These are phyloP conservation scores for Trissoscelio sp. DNA, from an alignment of 2,888 invertebrate genomes.

Conservation along the genomic window DNA sequence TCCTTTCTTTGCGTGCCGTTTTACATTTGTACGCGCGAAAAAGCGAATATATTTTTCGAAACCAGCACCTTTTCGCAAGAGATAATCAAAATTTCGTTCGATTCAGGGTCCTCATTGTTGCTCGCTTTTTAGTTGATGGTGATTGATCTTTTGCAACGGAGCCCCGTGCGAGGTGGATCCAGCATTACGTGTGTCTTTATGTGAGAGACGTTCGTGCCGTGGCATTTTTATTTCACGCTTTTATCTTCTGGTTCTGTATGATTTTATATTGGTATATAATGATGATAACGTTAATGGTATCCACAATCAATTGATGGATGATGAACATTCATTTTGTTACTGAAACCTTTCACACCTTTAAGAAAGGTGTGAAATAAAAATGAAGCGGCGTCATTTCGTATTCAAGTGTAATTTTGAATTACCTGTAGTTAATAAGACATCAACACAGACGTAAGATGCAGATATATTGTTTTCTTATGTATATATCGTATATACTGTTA, in stretches of 20 bases:
- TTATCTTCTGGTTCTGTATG: neutral
- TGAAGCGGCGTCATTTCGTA: constrained; percentile 58
- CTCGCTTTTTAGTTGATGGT: neutral
- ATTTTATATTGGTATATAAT: neutral
- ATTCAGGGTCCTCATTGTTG: neutral
- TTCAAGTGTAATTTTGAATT: constrained; percentile 56
- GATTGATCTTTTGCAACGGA: neutral
- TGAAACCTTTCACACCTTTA: constrained; percentile 24
- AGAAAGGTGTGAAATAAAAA: constrained; percentile 46
- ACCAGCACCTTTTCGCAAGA: constrained; percentile 32
- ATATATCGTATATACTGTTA: constrained; percentile 67
- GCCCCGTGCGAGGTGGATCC: constrained; percentile 5
- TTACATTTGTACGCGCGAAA: constrained; percentile 17
- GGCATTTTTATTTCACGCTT: constrained; percentile 31
- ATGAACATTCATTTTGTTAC: constrained; percentile 27
- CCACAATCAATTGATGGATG: neutral
- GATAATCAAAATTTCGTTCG: constrained; percentile 55
- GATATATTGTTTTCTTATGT: constrained; percentile 66
- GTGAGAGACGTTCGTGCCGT: constrained; percentile 31
- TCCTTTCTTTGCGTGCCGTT: constrained; percentile 1
- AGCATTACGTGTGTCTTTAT: constrained; percentile 35
- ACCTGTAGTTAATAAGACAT: constrained; percentile 54
- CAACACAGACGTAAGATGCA: constrained; percentile 56
- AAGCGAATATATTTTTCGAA: constrained; percentile 52
- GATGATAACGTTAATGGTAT: neutral